Conservation (phyloP, 2,888 invertebrate genomes). For the Zaprionus obscuricornis region DNA sequence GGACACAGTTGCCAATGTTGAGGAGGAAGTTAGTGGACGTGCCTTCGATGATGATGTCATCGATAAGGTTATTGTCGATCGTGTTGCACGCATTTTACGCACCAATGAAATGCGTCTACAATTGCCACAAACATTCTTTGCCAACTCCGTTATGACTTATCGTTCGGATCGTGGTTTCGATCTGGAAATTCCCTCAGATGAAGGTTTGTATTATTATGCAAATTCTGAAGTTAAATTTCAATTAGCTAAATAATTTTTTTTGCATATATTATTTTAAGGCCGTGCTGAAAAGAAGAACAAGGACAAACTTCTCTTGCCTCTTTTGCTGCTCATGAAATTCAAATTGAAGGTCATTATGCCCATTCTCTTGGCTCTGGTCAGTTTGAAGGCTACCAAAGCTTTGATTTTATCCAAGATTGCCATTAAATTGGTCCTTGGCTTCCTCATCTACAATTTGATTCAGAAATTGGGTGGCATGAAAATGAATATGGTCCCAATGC, state of each 20-base stretch:
- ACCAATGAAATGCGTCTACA: slow-evolving; percentile 90
- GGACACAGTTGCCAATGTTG: slow-evolving; percentile 88
- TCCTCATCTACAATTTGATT: slow-evolving; percentile 90
- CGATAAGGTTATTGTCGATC: slow-evolving; percentile 90
- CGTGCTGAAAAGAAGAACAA: slow-evolving; percentile 90
- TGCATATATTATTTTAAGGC: slow-evolving; percentile 84
- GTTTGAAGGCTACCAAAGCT: slow-evolving; percentile 92
- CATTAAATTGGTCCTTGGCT: slow-evolving; percentile 91
- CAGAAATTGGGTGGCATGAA: slow-evolving; percentile 92
- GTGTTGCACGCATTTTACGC: slow-evolving; percentile 88
- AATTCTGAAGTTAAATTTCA: too few relatives aligned
- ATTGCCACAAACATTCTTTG: slow-evolving; percentile 89
- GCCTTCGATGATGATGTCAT: slow-evolving; percentile 86
- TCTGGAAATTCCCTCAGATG: slow-evolving; percentile 85
- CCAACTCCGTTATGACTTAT: slow-evolving; percentile 87
- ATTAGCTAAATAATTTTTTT: not conserved
- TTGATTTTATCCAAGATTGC: slow-evolving; percentile 93
- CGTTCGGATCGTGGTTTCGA: slow-evolving; percentile 88
- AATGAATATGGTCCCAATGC: slow-evolving; percentile 87
- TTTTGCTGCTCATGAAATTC: slow-evolving; percentile 90
- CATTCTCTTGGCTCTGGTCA: slow-evolving; percentile 90
- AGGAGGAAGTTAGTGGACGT: slow-evolving; percentile 86
- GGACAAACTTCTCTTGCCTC: slow-evolving; percentile 92
- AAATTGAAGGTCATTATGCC: slow-evolving; percentile 94
- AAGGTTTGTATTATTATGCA: slow-evolving; percentile 69